A percentile compares a stretch with the other conserved stretches of the same genome.
Evolutionary conservation across 2,797 vertebrate genomes (phyloP).

Genomic region (Pipistrellus pipistrellus): DNA sequence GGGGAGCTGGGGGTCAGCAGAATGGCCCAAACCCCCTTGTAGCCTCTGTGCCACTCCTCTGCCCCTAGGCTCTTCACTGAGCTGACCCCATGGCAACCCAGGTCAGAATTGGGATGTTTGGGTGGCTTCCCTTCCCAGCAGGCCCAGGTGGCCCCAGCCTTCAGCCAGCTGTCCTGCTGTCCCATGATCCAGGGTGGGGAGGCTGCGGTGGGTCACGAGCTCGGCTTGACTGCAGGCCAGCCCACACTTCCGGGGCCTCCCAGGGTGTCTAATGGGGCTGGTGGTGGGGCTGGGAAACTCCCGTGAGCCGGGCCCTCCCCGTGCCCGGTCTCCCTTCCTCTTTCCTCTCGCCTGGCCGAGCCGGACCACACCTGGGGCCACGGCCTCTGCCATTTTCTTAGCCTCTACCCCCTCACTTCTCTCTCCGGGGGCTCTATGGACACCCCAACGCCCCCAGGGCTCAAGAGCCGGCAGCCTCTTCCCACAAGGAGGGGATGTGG

Average conservation of each 20-base stretch:
- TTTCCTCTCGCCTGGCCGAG: not conserved
- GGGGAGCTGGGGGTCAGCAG: not conserved
- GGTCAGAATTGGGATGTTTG: not conserved
- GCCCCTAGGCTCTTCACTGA: not conserved
- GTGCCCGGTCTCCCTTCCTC: conserved; percentile 39
- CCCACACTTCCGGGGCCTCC: not conserved
- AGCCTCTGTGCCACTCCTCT: too few relatives aligned
- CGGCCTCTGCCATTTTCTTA: conserved; percentile 76
- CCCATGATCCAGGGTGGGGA: not conserved
- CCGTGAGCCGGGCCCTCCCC: conserved; percentile 77
- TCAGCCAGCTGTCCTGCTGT: not conserved
- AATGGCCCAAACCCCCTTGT: accelerated
- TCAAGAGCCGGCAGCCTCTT: not conserved
- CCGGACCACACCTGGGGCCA: conserved; percentile 89
- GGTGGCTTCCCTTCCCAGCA: not conserved
- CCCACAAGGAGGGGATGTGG: too few relatives aligned
- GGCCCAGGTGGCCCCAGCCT: not conserved
- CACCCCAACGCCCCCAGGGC: not conserved
- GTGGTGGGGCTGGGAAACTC: conserved; percentile 85
- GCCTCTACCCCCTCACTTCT: not conserved
- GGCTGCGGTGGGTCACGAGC: not conserved
- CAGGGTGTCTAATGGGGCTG: conserved; percentile 81
- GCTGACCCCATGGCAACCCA: accelerated
- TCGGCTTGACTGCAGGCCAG: not conserved
- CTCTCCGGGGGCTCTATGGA: not conserved